Percentiles rank a stretch among this genome's conserved stretches.
Conservation (phyloP, 2,888 invertebrate species). For the Prosopocoilus inquinatus region DNA sequence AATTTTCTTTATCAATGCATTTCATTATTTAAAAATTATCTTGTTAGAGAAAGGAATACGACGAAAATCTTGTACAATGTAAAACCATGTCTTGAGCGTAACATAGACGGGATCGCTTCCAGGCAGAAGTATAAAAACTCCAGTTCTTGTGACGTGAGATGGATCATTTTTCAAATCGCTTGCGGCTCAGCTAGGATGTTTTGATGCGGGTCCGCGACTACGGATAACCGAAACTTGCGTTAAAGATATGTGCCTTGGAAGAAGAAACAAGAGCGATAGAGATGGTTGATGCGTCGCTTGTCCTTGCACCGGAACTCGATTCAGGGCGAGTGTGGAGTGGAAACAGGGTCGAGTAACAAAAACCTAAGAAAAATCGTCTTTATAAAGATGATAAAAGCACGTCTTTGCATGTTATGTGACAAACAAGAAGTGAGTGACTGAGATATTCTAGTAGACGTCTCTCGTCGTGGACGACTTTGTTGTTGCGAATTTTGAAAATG, state of each 20-base stretch:
- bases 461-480: conserved; percentile 50
- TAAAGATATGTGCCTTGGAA: conserved; percentile 28
- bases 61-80: not conserved
- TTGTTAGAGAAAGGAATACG: conserved; percentile 4
- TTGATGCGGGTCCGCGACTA: conserved; percentile 48
- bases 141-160: conserved; percentile 45
- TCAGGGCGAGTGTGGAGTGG: conserved; percentile 40
- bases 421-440: conserved; percentile 52
- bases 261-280: conserved; percentile 34
- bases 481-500: conserved; percentile 44
- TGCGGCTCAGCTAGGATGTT: conserved; percentile 47
- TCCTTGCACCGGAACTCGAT: conserved; percentile 43
- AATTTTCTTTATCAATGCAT: not conserved
- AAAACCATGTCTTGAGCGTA: conserved; percentile 1
- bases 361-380: conserved; percentile 52
- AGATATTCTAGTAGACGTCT: conserved; percentile 49
- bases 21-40: conserved; percentile 1
- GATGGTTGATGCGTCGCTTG: conserved; percentile 31
- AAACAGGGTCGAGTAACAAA: conserved; percentile 48
- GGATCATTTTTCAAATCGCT: conserved; percentile 52
- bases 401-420: conserved; percentile 53
- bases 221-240: conserved; percentile 30
- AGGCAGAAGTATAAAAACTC: conserved; percentile 33
- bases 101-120: conserved; percentile 24
- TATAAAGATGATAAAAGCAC: conserved; percentile 53